Base-by-base conservation (phyloP, 1,140 invertebrate genomes). In the Dendrolimus kikuchii region DNA sequence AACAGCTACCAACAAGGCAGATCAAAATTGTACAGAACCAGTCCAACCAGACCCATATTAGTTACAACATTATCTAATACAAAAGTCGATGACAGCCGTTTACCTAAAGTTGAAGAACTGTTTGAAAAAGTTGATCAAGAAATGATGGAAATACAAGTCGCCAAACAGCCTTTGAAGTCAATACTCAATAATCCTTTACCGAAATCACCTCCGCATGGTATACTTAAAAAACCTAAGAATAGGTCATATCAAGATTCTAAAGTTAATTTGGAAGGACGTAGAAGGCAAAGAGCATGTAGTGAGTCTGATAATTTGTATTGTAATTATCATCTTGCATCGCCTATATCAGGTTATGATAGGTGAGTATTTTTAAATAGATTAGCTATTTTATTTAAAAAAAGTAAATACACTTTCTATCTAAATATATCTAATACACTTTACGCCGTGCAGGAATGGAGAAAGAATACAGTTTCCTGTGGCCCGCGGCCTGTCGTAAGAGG, bases 21-120 rank as follows among this genome's bases (percentile, higher is more conserved):
- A 76, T 71, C 79, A 52, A 86, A 79, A 77, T 74, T 71, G 44
- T 67, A 66, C 38, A 74, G 71, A 72, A 62, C 64, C 62, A 83
- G 79, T 62, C 80, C 80, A n/a, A 81, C 68, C 7, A 75, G 81
- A 70, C 77, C 79, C 51, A 53, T 76, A 53, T 55, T 80, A 66
- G 72, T 81, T 23, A 76, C 71, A 56, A 79, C 81, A 69, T 55
- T 80, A 59, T 74, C 77, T 49, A 81, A 78, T 55, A 71, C 74
- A 59, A 84, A 83, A 68, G 38, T 82, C 47, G 80, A 84, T 54
- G 81, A 86, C 40, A 72, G 52, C 40, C 57, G 75, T 45, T 68
- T 86, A 58, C 81, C 83, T 48, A 84, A 86, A 76, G 83, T 86
- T 51, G 83, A 86, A 53, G 83, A 86, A 58, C 57, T 86, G 40